Conservation (phyloP, 1,140 invertebrate species). For the Littorina saxatilis region DNA sequence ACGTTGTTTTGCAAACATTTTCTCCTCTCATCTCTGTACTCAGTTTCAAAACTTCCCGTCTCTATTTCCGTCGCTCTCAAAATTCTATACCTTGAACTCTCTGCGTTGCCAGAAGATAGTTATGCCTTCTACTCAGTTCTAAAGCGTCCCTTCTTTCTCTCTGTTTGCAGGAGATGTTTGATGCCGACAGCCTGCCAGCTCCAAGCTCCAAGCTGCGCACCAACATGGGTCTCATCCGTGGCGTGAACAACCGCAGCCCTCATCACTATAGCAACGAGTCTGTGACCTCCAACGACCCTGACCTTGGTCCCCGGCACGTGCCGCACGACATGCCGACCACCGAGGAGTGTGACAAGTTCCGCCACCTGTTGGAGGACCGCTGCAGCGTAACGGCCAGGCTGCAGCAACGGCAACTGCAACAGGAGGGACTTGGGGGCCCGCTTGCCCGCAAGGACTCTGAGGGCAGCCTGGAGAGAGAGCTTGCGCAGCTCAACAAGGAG, state of each 20-base stretch:
- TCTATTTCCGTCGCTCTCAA: too few relatives aligned
- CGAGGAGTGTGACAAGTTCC: constrained; percentile 69
- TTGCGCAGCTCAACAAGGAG: constrained; percentile 78
- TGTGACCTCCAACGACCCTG: constrained; percentile 66
- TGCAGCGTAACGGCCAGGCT: constrained; percentile 56
- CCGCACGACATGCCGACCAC: constrained; percentile 63
- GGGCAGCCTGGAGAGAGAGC: constrained; percentile 77
- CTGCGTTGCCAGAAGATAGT: too few relatives aligned
- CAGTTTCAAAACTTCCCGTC: too few relatives aligned
- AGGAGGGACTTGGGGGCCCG: constrained; percentile 46
- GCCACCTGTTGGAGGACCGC: constrained; percentile 66
- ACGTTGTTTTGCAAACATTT: too few relatives aligned
- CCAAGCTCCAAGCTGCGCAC: constrained; percentile 54
- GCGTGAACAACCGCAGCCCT: constrained; percentile 38
- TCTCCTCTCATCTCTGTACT: too few relatives aligned
- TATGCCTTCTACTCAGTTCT: too few relatives aligned
- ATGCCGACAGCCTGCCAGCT: constrained; percentile 57
- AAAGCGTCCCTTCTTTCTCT: not conserved
- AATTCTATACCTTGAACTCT: too few relatives aligned
- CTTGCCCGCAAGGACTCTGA: constrained; percentile 68
- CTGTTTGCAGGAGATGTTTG: constrained; percentile 38
- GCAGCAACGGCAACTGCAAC: constrained; percentile 41
- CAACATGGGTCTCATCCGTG: constrained; percentile 25
- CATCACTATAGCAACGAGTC: constrained; percentile 70
- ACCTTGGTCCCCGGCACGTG: constrained; percentile 26